Percentiles rank a stretch among this genome's conserved stretches.
These are phyloP conservation scores for Kryptolebias ocellatus DNA, from an alignment of 2,797 vertebrate species.

Conservation along the genomic window DNA sequence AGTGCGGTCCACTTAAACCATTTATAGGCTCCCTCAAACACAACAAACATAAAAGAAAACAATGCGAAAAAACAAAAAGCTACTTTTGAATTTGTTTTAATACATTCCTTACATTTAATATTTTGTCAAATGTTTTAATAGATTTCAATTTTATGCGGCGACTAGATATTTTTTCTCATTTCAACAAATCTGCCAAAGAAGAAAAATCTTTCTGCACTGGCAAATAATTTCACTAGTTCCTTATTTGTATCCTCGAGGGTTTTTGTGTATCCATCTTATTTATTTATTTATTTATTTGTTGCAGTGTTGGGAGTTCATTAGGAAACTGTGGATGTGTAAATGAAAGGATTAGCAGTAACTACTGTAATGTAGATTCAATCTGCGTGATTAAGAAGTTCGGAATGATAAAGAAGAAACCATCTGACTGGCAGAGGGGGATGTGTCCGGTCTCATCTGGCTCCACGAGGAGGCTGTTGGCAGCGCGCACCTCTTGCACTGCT, in stretches of 20 bases:
- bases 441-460: conserved; percentile 40
- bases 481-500: conserved; percentile 40
- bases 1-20: background rate
- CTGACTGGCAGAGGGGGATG: conserved; percentile 11
- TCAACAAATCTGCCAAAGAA: background rate
- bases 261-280: background rate
- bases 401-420: conserved; percentile 16
- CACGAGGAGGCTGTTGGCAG: conserved; percentile 26
- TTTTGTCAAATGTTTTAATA: background rate
- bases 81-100: background rate
- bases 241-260: background rate
- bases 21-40: background rate
- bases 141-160: background rate
- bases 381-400: conserved; percentile 14
- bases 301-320: background rate
- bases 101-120: background rate
- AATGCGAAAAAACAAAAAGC: background rate
- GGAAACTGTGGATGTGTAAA: conserved; percentile 5
- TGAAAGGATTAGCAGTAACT: conserved; percentile 8
- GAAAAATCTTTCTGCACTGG: background rate
- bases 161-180: background rate
- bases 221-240: background rate
- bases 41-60: background rate
- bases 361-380: conserved; percentile 32
- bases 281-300: background rate